Percentiles rank a stretch among this genome's conserved stretches.
phyloP scores from a whole-genome alignment of 2,888 invertebrate species.

The Cybosia mesomella region DNA sequence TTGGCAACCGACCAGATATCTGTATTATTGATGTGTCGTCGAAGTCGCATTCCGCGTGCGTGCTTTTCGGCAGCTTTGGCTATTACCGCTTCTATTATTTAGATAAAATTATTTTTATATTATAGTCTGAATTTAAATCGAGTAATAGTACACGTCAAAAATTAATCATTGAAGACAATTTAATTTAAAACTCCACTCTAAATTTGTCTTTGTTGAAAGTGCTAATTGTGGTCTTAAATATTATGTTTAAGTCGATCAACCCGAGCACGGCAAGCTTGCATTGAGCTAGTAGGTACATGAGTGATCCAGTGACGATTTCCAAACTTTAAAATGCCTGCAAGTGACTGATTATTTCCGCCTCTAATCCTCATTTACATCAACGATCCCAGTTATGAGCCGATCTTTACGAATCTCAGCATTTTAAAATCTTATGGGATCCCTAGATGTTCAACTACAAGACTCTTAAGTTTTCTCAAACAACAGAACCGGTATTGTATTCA shows the following conservation, averaged over 20 bases:
- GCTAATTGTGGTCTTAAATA: background rate
- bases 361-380: background rate
- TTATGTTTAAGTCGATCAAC: background rate
- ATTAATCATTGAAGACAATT: background rate
- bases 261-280: too few relatives aligned
- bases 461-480: background rate
- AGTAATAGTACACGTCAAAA: background rate
- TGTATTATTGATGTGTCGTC: too few relatives aligned
- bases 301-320: background rate
- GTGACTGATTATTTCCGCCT: background rate
- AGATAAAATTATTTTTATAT: background rate
- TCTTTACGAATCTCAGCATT: conserved; percentile 4
- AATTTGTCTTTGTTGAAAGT: background rate
- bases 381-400: background rate
- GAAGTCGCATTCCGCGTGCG: too few relatives aligned
- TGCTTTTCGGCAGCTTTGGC: background rate
- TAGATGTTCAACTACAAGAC: background rate
- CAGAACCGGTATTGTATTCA: background rate
- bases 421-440: background rate
- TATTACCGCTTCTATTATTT: background rate
- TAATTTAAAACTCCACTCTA: background rate
- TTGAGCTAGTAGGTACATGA: background rate
- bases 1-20: background rate
- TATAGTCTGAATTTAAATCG: background rate
- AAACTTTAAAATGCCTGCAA: background rate